phyloP scores from a whole-genome alignment of 2,113 vertebrate genomes.

The Vidua macroura region DNA sequence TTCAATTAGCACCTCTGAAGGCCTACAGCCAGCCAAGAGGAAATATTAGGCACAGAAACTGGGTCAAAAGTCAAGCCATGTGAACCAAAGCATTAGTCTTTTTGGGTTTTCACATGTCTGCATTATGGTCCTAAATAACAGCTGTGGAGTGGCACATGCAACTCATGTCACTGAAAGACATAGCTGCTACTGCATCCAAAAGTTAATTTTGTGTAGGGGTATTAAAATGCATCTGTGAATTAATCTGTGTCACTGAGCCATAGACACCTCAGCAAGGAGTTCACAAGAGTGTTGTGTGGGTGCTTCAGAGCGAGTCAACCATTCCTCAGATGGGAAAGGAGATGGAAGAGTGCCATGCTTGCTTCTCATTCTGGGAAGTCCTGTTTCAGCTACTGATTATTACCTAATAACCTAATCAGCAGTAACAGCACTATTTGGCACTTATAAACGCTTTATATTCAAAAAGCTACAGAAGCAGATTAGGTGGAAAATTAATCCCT shows the following conservation, averaged over 20 bases:
- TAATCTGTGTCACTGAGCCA: neutral
- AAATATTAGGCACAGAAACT: neutral
- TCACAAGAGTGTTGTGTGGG: fast-evolving
- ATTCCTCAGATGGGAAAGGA: neutral
- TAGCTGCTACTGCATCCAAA: neutral
- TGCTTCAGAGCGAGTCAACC: fast-evolving
- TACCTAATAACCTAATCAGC: slow-evolving; percentile 58
- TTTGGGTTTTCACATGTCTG: neutral
- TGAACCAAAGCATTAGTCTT: neutral
- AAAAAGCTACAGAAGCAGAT: slow-evolving; percentile 14
- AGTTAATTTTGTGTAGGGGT: neutral
- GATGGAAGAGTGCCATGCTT: slow-evolving; percentile 15
- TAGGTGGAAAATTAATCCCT: slow-evolving; percentile 46
- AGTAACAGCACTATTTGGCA: slow-evolving; percentile 53
- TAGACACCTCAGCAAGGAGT: neutral
- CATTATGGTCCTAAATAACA: neutral
- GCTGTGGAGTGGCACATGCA: neutral
- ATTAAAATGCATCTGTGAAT: neutral
- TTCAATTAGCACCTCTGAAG: slow-evolving; percentile 34
- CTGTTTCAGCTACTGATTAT: slow-evolving; percentile 42
- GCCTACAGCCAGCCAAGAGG: neutral
- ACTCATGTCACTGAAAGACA: neutral
- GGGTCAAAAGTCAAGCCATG: slow-evolving; percentile 22
- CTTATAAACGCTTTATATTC: slow-evolving; percentile 37
- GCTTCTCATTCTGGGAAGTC: slow-evolving; percentile 33